These are phyloP conservation scores for Ariopsis seemanni DNA, from an alignment of 2,113 vertebrate species.

Conservation along the genomic window DNA sequence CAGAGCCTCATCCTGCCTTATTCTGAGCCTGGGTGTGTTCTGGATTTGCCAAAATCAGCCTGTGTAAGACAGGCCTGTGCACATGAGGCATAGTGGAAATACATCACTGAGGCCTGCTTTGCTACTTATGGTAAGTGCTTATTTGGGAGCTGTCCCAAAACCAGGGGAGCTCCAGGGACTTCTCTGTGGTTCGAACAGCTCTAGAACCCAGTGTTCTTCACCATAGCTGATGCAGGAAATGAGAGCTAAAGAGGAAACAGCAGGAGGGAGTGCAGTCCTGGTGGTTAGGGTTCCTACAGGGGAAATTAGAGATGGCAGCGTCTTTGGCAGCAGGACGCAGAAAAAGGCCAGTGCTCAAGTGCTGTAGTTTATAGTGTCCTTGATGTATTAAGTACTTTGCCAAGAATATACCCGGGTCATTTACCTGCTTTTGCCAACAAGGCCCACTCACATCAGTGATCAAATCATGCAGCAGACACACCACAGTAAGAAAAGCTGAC, in stretches of 20 bases:
- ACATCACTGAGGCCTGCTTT: background rate
- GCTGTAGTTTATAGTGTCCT: background rate
- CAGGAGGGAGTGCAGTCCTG: background rate
- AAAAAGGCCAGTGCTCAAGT: background rate
- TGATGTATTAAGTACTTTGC: background rate
- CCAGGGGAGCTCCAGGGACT: background rate
- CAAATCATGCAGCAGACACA: background rate
- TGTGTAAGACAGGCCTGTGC: background rate
- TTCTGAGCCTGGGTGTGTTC: background rate
- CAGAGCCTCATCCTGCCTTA: background rate
- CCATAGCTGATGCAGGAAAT: constrained; percentile 2
- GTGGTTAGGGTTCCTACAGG: background rate
- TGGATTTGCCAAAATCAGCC: background rate
- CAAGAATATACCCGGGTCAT: background rate
- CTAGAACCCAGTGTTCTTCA: background rate
- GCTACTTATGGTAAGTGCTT: constrained; percentile 25
- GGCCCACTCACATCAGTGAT: too few species aligned
- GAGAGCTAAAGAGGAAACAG: background rate
- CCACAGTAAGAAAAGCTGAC: constrained; percentile 22
- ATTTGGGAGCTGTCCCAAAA: background rate
- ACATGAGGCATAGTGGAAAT: background rate
- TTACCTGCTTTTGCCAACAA: background rate
- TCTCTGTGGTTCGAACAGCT: background rate
- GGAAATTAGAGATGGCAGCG: background rate
- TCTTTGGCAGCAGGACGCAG: background rate